Percentiles rank a stretch among this genome's conserved stretches.
Conservation (phyloP, 2,888 invertebrate species). For the Rhagonycha lutea region DNA sequence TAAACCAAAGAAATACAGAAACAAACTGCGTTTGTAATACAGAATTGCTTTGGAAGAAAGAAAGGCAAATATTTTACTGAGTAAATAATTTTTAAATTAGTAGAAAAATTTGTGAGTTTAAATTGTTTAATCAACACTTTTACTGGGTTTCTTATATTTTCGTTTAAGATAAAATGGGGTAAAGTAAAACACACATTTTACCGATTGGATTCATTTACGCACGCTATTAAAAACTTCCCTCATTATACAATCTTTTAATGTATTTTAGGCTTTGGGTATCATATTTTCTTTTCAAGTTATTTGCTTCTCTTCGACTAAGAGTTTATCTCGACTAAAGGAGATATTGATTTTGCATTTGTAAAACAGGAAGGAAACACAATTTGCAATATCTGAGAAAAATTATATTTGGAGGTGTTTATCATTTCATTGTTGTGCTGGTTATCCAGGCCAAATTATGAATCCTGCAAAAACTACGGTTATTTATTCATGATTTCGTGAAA, state of each 20-base stretch:
- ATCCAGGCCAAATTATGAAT: background rate
- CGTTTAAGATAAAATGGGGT: background rate
- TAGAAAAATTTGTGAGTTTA: background rate
- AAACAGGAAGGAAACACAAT: background rate
- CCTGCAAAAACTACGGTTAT: background rate
- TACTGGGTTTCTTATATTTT: background rate
- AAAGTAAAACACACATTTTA: background rate
- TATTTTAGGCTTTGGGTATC: background rate
- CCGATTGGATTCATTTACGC: background rate
- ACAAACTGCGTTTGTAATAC: background rate
- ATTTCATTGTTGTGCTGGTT: background rate
- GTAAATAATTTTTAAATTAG: background rate
- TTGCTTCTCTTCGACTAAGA: background rate
- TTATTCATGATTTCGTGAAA: background rate
- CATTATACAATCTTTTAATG: background rate
- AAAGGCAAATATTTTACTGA: background rate
- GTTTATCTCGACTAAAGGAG: background rate
- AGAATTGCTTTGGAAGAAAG: background rate
- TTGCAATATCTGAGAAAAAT: background rate
- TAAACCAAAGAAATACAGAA: background rate
- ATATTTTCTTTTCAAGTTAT: background rate
- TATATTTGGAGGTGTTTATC: background rate
- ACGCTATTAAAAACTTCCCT: background rate
- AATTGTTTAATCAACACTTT: background rate
- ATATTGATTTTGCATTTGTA: background rate